A percentile compares a stretch with the other conserved stretches of the same genome.
Conservation (phyloP, 1,140 invertebrate species). For the Drosophila tsacasi region DNA sequence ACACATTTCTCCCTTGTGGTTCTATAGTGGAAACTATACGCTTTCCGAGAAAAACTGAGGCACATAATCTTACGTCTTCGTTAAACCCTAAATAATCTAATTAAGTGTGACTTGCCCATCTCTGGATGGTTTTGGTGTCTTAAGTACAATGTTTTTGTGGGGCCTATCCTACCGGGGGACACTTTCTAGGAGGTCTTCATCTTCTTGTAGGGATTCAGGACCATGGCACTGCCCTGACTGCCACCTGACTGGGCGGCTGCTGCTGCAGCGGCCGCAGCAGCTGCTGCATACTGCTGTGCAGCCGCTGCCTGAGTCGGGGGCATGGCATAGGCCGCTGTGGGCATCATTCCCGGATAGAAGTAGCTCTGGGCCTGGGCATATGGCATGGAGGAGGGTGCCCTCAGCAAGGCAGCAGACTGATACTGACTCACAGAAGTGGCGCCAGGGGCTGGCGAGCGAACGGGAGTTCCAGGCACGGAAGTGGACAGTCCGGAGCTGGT, state of each 20-base stretch:
- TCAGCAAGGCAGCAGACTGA: constrained; percentile 39
- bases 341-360: constrained; percentile 77
- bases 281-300: constrained; percentile 67
- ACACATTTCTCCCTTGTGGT: constrained; percentile 10
- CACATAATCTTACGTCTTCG: constrained; percentile 71
- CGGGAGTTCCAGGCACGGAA: constrained; percentile 84
- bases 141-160: constrained; percentile 63
- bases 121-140: constrained; percentile 23
- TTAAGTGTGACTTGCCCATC: constrained; percentile 37
- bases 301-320: constrained; percentile 49
- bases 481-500: constrained; percentile 83
- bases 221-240: constrained; percentile 87
- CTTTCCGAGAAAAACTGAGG: constrained; percentile 66
- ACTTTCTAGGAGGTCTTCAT: constrained; percentile 92
- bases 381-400: constrained; percentile 59
- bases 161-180: not conserved
- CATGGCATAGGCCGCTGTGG: constrained; percentile 66
- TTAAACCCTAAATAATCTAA: constrained; percentile 37
- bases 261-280: constrained; percentile 61
- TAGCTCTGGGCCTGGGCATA: constrained; percentile 68
- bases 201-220: constrained; percentile 93
- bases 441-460: constrained; percentile 34
- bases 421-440: constrained; percentile 23
- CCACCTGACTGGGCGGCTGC: constrained; percentile 66
- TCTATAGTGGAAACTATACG: not conserved